These are phyloP conservation scores for Lacerta viridis DNA, from an alignment of 2,797 vertebrate species.

Conservation along the genomic window DNA sequence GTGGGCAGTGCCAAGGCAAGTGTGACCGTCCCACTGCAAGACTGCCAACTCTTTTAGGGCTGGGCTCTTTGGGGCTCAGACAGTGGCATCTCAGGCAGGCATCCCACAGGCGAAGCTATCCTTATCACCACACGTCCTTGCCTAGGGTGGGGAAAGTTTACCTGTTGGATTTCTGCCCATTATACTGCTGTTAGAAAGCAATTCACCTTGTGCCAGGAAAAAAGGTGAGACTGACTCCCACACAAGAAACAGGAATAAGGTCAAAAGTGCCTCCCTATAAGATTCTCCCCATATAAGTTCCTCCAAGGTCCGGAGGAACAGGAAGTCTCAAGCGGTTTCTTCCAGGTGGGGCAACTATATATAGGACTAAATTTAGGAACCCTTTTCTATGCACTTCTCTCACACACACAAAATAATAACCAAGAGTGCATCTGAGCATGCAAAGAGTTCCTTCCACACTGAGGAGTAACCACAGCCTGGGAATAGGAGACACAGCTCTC, in stretches of 20 bases:
- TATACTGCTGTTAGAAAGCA: no score
- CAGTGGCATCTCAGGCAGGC: neutral
- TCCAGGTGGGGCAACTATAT: neutral
- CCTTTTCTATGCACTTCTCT: neutral
- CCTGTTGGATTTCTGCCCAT: neutral
- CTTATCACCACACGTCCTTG: no score
- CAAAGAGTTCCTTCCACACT: neutral
- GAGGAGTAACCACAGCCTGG: neutral
- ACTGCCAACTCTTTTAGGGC: neutral
- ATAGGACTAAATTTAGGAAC: neutral
- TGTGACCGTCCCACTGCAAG: no score
- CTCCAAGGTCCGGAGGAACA: neutral
- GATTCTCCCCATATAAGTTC: neutral
- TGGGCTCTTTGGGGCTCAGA: fast-evolving
- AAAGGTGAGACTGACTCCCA: neutral
- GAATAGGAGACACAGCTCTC: neutral
- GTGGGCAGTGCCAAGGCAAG: neutral
- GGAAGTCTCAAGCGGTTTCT: neutral
- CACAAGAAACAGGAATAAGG: neutral
- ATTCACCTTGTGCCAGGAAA: no score
- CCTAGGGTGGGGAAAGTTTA: neutral
- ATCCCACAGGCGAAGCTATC: no score
- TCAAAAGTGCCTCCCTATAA: neutral
- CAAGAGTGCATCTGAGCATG: neutral
- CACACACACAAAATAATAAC: neutral